phyloP scores from a whole-genome alignment of 2,797 vertebrate genomes.

The Carcharodon carcharias region DNA sequence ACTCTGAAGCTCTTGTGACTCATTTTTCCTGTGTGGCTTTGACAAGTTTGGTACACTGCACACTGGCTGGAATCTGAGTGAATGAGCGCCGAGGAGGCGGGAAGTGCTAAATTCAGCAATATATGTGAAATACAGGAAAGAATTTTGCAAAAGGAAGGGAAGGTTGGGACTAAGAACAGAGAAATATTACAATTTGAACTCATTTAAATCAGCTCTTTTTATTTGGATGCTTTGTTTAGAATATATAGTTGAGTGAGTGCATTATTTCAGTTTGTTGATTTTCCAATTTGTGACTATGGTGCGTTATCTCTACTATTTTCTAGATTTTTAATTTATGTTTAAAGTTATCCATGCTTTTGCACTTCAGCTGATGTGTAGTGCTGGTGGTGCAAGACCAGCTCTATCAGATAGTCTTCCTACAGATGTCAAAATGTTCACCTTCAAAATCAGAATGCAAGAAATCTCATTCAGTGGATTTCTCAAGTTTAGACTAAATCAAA shows the following conservation, averaged over 20 bases:
- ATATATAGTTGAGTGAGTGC: background rate
- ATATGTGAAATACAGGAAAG: background rate
- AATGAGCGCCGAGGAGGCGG: background rate
- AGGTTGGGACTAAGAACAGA: background rate
- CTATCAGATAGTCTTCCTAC: background rate
- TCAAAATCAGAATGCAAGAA: background rate
- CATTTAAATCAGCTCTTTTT: background rate
- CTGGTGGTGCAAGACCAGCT: background rate
- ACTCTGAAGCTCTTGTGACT: conserved; percentile 15
- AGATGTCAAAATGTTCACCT: background rate
- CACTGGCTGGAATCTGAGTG: background rate
- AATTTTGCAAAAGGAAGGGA: background rate
- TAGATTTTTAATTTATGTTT: background rate
- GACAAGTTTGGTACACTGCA: background rate
- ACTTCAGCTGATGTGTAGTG: background rate
- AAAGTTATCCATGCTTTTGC: background rate
- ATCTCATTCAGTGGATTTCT: background rate
- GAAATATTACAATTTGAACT: background rate
- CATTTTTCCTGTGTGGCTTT: background rate
- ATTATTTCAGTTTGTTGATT: background rate
- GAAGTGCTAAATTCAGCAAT: background rate
- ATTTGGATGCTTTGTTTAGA: background rate
- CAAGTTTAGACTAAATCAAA: background rate
- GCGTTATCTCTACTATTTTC: background rate
- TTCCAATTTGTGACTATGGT: background rate